Evolutionary conservation across 2,888 invertebrate genomes (phyloP).

Genomic region (Xylota segnis): DNA sequence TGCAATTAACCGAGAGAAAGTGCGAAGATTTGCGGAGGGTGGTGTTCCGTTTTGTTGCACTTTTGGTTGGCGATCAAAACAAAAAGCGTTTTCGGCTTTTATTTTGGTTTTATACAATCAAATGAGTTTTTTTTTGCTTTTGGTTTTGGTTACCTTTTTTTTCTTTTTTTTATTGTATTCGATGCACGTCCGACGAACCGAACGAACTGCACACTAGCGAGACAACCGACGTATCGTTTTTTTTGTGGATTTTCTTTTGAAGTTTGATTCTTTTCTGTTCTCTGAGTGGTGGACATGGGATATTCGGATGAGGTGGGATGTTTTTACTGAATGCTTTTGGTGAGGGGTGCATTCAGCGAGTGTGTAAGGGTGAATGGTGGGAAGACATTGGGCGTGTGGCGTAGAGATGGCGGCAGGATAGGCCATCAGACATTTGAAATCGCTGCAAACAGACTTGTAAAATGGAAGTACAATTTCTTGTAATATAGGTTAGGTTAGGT

Average conservation of each 20-base stretch:
- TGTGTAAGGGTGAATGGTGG: constrained; percentile 13
- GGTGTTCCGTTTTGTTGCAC: constrained; percentile 42
- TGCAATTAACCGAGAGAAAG: constrained; percentile 31
- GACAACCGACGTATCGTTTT: constrained; percentile 70
- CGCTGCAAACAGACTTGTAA: no score
- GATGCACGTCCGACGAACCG: constrained; percentile 72
- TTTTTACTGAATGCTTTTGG: constrained; percentile 43
- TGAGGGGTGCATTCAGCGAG: constrained; percentile 32
- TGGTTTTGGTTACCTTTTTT: no score
- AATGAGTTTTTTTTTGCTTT: constrained; percentile 58
- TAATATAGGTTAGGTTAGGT: no score
- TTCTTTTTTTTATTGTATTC: constrained; percentile 59
- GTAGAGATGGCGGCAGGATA: no score
- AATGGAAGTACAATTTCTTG: no score
- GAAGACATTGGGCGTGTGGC: background rate
- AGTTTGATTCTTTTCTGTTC: constrained; percentile 47
- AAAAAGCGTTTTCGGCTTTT: constrained; percentile 65
- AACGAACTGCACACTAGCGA: constrained; percentile 68
- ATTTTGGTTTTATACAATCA: constrained; percentile 77
- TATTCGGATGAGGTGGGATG: constrained; percentile 39
- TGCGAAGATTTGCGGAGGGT: constrained; percentile 45
- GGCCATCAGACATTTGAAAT: no score
- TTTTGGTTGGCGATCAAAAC: constrained; percentile 35
- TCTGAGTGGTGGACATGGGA: constrained; percentile 40
- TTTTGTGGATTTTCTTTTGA: constrained; percentile 64